Evolutionary conservation across 2,797 vertebrate genomes (phyloP).

Genomic region (Pristis pectinata): DNA sequence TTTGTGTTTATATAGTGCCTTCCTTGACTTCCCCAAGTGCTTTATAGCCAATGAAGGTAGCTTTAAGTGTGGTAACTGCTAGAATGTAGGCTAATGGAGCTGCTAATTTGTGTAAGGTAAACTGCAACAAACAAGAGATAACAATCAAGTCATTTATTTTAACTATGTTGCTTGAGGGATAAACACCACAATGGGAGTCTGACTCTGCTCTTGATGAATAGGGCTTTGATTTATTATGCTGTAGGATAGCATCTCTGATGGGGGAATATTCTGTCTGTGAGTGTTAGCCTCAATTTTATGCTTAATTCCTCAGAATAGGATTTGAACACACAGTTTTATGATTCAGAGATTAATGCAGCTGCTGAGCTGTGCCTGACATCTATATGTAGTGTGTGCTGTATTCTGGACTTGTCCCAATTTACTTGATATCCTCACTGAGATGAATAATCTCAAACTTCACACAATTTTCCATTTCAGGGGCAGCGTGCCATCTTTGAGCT

Average conservation of each 20-base stretch:
- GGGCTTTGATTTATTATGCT: no score
- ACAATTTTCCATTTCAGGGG: neutral
- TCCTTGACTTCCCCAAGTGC: neutral
- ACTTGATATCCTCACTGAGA: no score
- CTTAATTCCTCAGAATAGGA: neutral
- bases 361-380: no score
- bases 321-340: neutral
- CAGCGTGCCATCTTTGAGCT: neutral
- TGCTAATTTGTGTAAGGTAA: neutral
- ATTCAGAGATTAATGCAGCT: no score
- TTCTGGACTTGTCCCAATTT: no score
- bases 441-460: no score
- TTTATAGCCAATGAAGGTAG: neutral
- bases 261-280: no score
- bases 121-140: neutral
- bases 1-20: neutral
- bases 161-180: neutral
- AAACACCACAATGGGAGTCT: neutral
- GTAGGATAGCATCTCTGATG: no score
- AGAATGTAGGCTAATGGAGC: neutral
- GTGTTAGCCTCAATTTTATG: no score
- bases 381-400: no score
- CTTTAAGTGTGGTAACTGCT: neutral
- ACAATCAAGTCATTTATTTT: neutral
- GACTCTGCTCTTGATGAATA: neutral